Evolutionary conservation across 2,888 invertebrate genomes (phyloP).

Genomic region (Toxonevra muliebris): DNA sequence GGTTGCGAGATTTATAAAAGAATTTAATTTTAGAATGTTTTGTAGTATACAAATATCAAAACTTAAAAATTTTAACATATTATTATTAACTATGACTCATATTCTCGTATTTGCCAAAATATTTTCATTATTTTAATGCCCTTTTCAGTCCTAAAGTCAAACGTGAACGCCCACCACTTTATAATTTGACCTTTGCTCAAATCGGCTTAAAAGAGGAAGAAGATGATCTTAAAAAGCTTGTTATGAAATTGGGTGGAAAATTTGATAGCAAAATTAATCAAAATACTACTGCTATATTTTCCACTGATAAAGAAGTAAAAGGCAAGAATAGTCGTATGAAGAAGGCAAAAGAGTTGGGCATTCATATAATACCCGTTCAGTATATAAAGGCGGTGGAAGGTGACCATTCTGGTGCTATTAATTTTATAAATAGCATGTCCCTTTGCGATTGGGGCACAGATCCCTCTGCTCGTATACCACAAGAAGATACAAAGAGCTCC

Average conservation of each 20-base stretch:
- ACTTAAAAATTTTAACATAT: constrained; percentile 3
- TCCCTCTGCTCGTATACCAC: constrained; percentile 56
- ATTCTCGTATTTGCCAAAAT: constrained; percentile 4
- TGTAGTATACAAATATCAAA: constrained; percentile 8
- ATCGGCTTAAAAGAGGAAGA: constrained; percentile 69
- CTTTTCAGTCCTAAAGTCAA: constrained; percentile 71
- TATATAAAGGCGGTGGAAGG: constrained; percentile 76
- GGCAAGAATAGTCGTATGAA: constrained; percentile 73
- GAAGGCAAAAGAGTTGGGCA: constrained; percentile 72
- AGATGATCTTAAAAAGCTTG: constrained; percentile 73
- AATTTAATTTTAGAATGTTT: too few relatives aligned
- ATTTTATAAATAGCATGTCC: constrained; percentile 75
- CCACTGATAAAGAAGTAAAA: constrained; percentile 74
- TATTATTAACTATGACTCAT: constrained; percentile 5
- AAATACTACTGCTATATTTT: constrained; percentile 79
- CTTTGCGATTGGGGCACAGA: constrained; percentile 88
- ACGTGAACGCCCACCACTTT: constrained; percentile 74
- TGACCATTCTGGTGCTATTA: constrained; percentile 69
- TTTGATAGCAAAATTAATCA: constrained; percentile 73
- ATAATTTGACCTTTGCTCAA: constrained; percentile 80
- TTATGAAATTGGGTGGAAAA: constrained; percentile 80
- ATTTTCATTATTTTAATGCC: too few relatives aligned
- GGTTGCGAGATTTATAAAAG: background rate
- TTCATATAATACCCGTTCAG: constrained; percentile 83
- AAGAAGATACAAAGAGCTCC: constrained; percentile 70